A percentile compares a stretch with the other conserved stretches of the same genome.
These are phyloP conservation scores for Aphaenogaster floridana DNA, from an alignment of 1,140 invertebrate genomes.

Conservation along the genomic window DNA sequence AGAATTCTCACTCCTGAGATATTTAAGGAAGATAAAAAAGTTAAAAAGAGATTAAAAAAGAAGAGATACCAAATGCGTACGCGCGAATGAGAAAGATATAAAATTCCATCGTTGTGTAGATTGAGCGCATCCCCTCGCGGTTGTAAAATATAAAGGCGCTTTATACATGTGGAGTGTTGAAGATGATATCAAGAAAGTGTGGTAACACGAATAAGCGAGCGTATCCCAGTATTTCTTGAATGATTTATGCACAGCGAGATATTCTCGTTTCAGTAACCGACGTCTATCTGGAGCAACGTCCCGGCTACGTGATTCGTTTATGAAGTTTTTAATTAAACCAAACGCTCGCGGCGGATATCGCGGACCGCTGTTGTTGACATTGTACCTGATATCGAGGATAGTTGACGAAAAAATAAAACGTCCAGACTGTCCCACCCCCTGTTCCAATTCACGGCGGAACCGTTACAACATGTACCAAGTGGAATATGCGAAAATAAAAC, in stretches of 20 bases:
- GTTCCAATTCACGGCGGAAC: slow-evolving; percentile 50
- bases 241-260: slow-evolving; percentile 13
- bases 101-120: not conserved
- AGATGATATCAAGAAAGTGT: slow-evolving; percentile 11
- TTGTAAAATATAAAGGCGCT: slow-evolving; percentile 9
- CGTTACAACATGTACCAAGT: slow-evolving; percentile 46
- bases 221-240: not conserved
- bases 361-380: slow-evolving; percentile 50
- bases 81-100: not conserved
- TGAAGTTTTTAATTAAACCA: slow-evolving; percentile 72
- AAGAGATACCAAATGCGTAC: not conserved
- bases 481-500: slow-evolving; percentile 42
- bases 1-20: not conserved
- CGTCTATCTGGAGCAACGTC: slow-evolving; percentile 31
- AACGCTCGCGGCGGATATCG: slow-evolving; percentile 53
- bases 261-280: not conserved
- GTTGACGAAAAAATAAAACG: slow-evolving; percentile 63
- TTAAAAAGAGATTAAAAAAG: not conserved
- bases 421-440: not conserved
- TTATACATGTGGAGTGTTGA: not conserved
- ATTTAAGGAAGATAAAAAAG: not conserved
- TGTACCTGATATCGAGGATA: slow-evolving; percentile 54
- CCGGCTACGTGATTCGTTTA: slow-evolving; percentile 56
- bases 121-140: not conserved
- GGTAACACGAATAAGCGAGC: not conserved